phyloP scores from a whole-genome alignment of 2,797 vertebrate species.

The Mus minutoides region DNA sequence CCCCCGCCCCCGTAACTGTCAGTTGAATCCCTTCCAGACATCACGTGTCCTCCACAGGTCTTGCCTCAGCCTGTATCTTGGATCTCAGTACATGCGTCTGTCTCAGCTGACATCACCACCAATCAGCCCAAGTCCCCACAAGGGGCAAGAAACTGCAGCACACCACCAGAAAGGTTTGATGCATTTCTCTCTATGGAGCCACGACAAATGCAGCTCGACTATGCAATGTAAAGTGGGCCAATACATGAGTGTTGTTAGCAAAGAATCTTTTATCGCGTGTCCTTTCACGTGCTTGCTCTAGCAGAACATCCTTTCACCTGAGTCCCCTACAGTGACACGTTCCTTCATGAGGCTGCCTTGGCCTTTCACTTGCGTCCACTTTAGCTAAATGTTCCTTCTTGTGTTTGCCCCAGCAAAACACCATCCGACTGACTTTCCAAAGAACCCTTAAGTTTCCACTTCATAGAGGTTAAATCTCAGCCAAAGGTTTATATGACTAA shows the following conservation, averaged over 20 bases:
- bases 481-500: slow-evolving; percentile 25
- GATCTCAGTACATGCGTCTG: background rate
- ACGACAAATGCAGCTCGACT: background rate
- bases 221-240: background rate
- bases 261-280: background rate
- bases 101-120: background rate
- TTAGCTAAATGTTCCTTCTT: background rate
- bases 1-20: background rate
- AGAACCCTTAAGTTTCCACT: background rate
- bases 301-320: background rate
- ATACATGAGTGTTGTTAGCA: background rate
- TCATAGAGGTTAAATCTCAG: slow-evolving; percentile 39
- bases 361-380: background rate
- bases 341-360: background rate
- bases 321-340: background rate
- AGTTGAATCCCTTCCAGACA: background rate
- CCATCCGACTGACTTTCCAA: background rate
- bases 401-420: background rate
- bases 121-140: background rate
- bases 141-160: background rate
- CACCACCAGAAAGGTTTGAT: background rate
- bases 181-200: background rate
- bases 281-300: background rate
- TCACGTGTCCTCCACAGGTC: no score
- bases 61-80: background rate